These are phyloP conservation scores for Micropoecilia bifurca DNA, from an alignment of 2,797 vertebrate species.

Conservation along the genomic window DNA sequence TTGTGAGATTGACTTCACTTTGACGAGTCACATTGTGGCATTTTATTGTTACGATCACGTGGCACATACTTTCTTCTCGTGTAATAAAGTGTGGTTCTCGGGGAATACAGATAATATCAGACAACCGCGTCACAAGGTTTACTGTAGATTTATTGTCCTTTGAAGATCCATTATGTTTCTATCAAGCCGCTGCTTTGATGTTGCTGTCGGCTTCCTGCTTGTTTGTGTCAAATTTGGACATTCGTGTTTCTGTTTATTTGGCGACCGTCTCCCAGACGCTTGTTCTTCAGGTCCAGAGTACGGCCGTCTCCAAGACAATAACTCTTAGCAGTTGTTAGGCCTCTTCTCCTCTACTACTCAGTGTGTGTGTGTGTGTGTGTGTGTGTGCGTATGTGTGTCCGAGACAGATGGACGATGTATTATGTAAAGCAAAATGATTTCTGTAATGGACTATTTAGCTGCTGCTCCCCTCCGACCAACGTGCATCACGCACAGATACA, in stretches of 20 bases:
- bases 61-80: background rate
- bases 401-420: conserved; percentile 83
- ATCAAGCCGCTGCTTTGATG: background rate
- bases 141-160: background rate
- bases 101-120: background rate
- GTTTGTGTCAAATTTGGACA: conserved; percentile 11
- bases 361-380: conserved; percentile 26
- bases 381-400: conserved; percentile 32
- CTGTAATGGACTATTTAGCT: conserved; percentile 80
- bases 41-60: background rate
- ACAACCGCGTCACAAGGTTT: background rate
- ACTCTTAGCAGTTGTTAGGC: conserved; percentile 48
- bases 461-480: conserved; percentile 28
- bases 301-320: conserved; percentile 58
- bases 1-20: background rate
- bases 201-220: background rate
- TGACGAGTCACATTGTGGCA: background rate
- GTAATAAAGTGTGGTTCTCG: background rate
- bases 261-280: conserved; percentile 26
- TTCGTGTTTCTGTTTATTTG: conserved; percentile 31
- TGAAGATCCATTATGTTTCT: background rate
- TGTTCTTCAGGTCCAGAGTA: conserved; percentile 36
- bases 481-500: conserved; percentile 27
- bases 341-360: conserved; percentile 40
- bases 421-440: conserved; percentile 84